A percentile compares a stretch with the other conserved stretches of the same genome.
Evolutionary conservation across 2,888 invertebrate genomes (phyloP).

Genomic region (Microctonus brassicae): DNA sequence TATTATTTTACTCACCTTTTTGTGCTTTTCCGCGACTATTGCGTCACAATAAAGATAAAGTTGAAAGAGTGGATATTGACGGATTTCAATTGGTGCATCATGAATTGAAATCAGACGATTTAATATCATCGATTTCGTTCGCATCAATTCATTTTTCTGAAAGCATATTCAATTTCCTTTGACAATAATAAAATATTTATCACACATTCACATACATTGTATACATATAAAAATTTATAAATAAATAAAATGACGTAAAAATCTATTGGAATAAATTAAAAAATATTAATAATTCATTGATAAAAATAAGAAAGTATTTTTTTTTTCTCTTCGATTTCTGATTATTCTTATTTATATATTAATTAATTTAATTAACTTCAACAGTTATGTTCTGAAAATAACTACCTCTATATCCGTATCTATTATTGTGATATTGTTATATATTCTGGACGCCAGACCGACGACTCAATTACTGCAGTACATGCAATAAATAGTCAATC

Average conservation of each 20-base stretch:
- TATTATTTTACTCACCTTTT: slow-evolving; percentile 50
- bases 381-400: too few relatives aligned
- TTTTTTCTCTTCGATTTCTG: too few relatives aligned
- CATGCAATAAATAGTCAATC: background rate
- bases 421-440: background rate
- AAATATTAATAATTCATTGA: too few relatives aligned
- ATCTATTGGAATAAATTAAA: too few relatives aligned
- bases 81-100: slow-evolving; percentile 77
- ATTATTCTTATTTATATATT: too few relatives aligned
- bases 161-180: slow-evolving; percentile 10
- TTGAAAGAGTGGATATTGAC: slow-evolving; percentile 77
- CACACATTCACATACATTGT: background rate
- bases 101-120: slow-evolving; percentile 78
- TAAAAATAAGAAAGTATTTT: too few relatives aligned
- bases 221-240: background rate
- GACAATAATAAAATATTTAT: too few relatives aligned
- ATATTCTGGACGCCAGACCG: background rate
- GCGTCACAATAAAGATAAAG: slow-evolving; percentile 60
- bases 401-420: too few relatives aligned
- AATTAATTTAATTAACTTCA: too few relatives aligned
- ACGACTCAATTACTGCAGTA: background rate
- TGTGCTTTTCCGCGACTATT: slow-evolving; percentile 53
- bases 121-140: slow-evolving; percentile 78
- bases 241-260: too few relatives aligned
- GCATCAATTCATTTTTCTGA: slow-evolving; percentile 77